Evolutionary conservation across 2,113 vertebrate genomes (phyloP).

Genomic region (Calonectris borealis): DNA sequence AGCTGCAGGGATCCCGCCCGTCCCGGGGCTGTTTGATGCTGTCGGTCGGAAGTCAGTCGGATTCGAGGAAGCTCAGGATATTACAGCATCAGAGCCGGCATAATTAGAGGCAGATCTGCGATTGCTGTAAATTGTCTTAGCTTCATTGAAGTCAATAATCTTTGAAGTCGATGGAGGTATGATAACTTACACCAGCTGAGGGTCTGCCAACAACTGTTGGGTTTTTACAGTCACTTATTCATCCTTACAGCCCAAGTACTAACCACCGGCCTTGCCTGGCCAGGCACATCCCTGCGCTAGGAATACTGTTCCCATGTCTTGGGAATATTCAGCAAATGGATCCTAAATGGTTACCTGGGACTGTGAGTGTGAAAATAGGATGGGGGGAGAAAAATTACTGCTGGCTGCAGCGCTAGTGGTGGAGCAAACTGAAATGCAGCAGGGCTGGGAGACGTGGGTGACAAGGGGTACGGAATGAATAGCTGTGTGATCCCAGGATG

Average conservation of each 20-base stretch:
- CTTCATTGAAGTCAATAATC: background rate
- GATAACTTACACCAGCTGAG: background rate
- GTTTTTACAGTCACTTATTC: background rate
- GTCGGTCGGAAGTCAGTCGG: background rate
- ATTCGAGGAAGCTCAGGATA: background rate
- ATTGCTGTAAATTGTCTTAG: background rate
- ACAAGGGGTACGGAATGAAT: rapidly evolving
- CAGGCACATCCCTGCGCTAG: background rate
- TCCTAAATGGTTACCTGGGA: background rate
- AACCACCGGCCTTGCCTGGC: background rate
- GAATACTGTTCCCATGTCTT: rapidly evolving
- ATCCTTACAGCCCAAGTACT: background rate
- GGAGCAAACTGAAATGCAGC: rapidly evolving
- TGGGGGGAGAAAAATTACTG: background rate
- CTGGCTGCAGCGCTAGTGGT: rapidly evolving
- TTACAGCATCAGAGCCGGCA: background rate
- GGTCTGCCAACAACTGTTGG: background rate
- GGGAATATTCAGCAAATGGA: background rate
- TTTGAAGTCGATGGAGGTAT: background rate
- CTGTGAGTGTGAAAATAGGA: background rate
- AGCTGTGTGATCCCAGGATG: background rate
- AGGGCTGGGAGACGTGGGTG: background rate
- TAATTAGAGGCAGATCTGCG: background rate
- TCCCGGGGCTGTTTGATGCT: background rate
- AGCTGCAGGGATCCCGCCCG: background rate